A percentile compares a stretch with the other conserved stretches of the same genome.
These are phyloP conservation scores for Molanna angustata DNA, from an alignment of 2,888 invertebrate species.

Conservation along the genomic window DNA sequence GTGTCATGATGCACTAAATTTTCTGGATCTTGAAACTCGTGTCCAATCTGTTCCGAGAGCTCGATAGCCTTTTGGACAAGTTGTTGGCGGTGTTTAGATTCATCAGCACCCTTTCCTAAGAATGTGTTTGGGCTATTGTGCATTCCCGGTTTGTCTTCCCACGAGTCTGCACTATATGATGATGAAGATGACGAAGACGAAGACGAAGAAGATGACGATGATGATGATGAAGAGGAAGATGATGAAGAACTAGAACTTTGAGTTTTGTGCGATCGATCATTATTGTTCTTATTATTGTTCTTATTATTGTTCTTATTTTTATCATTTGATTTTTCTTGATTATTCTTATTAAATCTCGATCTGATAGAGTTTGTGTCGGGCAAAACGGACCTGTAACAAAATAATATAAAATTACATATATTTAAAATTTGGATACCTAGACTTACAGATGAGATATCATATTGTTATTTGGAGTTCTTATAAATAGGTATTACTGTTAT, in stretches of 20 bases:
- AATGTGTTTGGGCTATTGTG: conserved; percentile 46
- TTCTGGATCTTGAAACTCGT: conserved; percentile 57
- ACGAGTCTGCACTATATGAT: conserved; percentile 30
- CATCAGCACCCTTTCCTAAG: conserved; percentile 41
- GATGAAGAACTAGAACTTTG: conserved; percentile 16
- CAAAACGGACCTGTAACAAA: too few relatives aligned
- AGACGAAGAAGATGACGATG: conserved; percentile 24
- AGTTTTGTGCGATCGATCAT: neutral
- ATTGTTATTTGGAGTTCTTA: too few relatives aligned
- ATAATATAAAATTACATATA: too few relatives aligned
- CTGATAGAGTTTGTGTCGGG: too few relatives aligned
- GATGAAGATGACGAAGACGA: conserved; percentile 28
- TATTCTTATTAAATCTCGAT: too few relatives aligned
- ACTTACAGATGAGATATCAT: too few relatives aligned
- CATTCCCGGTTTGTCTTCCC: conserved; percentile 39
- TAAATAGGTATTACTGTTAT: too few relatives aligned
- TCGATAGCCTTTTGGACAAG: conserved; percentile 44
- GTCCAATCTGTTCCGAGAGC: conserved; percentile 56
- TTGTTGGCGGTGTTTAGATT: conserved; percentile 41
- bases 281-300: too few relatives aligned
- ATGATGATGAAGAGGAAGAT: conserved; percentile 28
- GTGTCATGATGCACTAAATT: conserved; percentile 57
- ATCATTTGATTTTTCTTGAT: too few relatives aligned
- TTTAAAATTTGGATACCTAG: too few relatives aligned
- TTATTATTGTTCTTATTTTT: too few relatives aligned